Conservation (phyloP, 1,140 invertebrate species). For the Antheraea pernyi region DNA sequence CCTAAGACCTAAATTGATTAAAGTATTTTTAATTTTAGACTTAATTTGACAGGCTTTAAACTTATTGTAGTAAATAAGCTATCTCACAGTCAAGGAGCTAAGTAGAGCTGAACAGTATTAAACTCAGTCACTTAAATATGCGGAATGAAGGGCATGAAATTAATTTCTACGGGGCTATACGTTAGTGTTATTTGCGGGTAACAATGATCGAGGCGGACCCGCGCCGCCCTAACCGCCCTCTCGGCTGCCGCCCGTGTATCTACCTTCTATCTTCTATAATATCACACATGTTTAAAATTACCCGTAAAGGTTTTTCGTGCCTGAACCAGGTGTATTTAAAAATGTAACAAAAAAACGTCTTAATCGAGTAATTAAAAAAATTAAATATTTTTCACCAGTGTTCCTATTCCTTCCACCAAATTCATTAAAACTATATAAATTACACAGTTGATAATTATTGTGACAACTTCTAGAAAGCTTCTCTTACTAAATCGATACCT, state of each 20-base stretch:
- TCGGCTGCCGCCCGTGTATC: conserved; percentile 36
- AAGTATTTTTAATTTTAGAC: no score
- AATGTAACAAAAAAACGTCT: neutral
- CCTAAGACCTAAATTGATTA: no score
- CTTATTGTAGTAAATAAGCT: no score
- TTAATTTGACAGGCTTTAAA: no score
- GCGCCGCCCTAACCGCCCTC: conserved; percentile 45
- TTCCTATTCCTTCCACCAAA: no score
- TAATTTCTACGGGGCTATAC: conserved; percentile 33
- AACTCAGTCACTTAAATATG: conserved; percentile 1
- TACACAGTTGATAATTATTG: no score
- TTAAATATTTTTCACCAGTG: no score
- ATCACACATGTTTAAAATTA: neutral
- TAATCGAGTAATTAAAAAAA: neutral
- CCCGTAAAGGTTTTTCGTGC: neutral
- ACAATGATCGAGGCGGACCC: conserved; percentile 46
- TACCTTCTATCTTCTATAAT: conserved; percentile 17
- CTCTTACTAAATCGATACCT: no score
- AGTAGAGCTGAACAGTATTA: conserved; percentile 3
- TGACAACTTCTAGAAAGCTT: no score
- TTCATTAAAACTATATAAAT: no score
- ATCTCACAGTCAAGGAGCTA: neutral
- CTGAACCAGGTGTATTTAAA: neutral
- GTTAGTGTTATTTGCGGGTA: conserved; percentile 19
- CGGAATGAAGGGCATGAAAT: conserved; percentile 40